phyloP scores from a whole-genome alignment of 2,888 invertebrate genomes.

The Aelia acuminata region DNA sequence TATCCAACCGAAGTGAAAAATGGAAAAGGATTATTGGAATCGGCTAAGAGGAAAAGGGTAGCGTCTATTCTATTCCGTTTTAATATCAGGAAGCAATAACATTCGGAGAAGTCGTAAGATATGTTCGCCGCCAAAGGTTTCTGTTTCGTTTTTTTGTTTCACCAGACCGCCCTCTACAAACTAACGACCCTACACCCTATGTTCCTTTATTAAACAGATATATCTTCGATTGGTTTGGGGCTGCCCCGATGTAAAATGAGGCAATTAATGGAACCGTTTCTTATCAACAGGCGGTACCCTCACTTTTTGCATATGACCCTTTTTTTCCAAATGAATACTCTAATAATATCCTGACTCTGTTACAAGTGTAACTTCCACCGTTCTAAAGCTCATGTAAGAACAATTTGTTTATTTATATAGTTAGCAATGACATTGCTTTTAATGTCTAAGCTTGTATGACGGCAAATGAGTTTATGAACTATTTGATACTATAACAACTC shows the following conservation, averaged over 20 bases:
- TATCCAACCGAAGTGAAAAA: slow-evolving; percentile 54
- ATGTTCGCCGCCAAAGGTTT: background rate
- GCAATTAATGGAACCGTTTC: background rate
- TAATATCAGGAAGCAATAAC: background rate
- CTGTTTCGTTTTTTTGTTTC: background rate
- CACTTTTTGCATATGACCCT: no score
- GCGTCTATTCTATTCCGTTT: background rate
- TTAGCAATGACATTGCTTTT: no score
- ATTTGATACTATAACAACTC: no score
- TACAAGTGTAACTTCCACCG: no score
- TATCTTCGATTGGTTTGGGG: background rate
- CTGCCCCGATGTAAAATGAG: background rate
- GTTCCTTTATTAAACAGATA: slow-evolving; percentile 39
- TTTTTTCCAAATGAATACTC: no score
- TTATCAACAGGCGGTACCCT: background rate
- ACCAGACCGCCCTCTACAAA: background rate
- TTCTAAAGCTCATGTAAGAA: no score
- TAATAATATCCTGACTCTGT: no score
- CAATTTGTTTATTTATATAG: no score
- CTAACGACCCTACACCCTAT: background rate
- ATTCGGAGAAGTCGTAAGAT: background rate
- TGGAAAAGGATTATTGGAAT: slow-evolving; percentile 59
- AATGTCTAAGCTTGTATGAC: no score
- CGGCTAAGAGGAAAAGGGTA: background rate
- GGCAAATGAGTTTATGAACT: no score